Evolutionary conservation across 1,140 invertebrate species (phyloP), one percentile per base, ranked within the genome.

Genomic region (Muscidifurax raptorellus): DNA sequence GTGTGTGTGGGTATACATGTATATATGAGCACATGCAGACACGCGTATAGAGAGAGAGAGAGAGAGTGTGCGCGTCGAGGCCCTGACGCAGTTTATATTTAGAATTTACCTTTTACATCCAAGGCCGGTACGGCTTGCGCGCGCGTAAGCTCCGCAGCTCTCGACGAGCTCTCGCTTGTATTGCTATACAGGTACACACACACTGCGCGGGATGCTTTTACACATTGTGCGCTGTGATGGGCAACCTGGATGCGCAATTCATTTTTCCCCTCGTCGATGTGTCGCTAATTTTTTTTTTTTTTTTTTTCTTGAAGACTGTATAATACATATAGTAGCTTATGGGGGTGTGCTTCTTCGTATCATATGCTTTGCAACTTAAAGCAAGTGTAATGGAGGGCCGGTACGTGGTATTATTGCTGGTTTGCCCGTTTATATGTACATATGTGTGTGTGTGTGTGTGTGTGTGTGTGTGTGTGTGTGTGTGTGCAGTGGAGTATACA

Each of bases 21-120:
- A 40, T 40, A 40, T 47, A 47, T 5, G n/a, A 6, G 9, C 36
- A 36, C 36, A 40, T 10, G 22, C 7, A 4, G 15, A 59, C 22
- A 59, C 52, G 5, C 4, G 7, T 59, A 52, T 15, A 22, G 12
- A 52, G 40, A 44, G 10, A 22, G 40, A 44, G 10, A 22, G 66
- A 47, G 27, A 13, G 27, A 27, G 47, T 75, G 13, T 47, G 36
- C 59, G 74, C 82, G 82, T 28, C 47, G 66, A 74, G 78, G 71
- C 83, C 77, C 83, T 80, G 78, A 84, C 47, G 78, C 47, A 67
- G 83, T 84, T 84, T 84, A 84, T 84, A 80, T 84, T 84, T 84
- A 84, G 83, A 84, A 84, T 84, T 84, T 84, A 84, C 83, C 77
- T 80, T 84, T 84, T 75, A 47, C 83, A 75, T 47, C 72, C 83